Percentiles rank a stretch among this genome's conserved stretches.
Evolutionary conservation across 2,113 vertebrate genomes (phyloP).

Genomic region (Neodontobutis hainanensis): DNA sequence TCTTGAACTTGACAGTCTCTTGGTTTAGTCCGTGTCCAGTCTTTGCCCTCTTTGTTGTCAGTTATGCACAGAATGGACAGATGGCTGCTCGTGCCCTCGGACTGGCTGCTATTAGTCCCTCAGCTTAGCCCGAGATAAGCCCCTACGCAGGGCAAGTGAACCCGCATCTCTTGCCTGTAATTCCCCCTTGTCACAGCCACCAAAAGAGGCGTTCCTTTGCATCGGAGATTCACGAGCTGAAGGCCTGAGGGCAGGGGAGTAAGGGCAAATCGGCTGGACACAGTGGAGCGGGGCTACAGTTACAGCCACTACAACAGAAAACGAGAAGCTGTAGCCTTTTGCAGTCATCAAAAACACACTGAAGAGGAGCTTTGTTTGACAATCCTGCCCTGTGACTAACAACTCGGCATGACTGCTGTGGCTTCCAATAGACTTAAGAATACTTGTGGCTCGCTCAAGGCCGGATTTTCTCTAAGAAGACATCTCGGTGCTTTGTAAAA

Average conservation of each 20-base stretch:
- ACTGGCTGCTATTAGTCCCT: conserved; percentile 79
- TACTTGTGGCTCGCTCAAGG: conserved; percentile 51
- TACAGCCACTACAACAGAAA: conserved; percentile 23
- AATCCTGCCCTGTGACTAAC: conserved; percentile 40
- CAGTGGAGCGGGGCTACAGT: conserved; percentile 49
- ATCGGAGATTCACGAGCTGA: conserved; percentile 54
- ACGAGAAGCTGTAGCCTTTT: conserved; percentile 29
- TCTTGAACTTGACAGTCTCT: conserved; percentile 58
- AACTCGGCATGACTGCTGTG: conserved; percentile 53
- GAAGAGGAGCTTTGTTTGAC: conserved; percentile 51
- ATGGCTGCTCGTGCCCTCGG: conserved; percentile 80
- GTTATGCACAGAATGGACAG: conserved; percentile 79
- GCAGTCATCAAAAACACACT: conserved; percentile 23
- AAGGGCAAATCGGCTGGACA: conserved; percentile 51
- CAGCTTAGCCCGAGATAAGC: conserved; percentile 84
- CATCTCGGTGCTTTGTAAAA: conserved; percentile 41
- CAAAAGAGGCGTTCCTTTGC: conserved; percentile 69
- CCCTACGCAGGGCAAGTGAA: conserved; percentile 77
- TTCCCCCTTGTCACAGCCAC: conserved; percentile 71
- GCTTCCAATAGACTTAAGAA: conserved; percentile 55
- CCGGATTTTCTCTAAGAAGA: conserved; percentile 55
- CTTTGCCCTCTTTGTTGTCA: conserved; percentile 78
- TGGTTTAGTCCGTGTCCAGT: conserved; percentile 61
- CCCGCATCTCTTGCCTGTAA: conserved; percentile 73
- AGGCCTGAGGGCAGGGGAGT: conserved; percentile 67